Evolutionary conservation across 2,888 invertebrate genomes (phyloP).

Genomic region (Harpalus rubripes): DNA sequence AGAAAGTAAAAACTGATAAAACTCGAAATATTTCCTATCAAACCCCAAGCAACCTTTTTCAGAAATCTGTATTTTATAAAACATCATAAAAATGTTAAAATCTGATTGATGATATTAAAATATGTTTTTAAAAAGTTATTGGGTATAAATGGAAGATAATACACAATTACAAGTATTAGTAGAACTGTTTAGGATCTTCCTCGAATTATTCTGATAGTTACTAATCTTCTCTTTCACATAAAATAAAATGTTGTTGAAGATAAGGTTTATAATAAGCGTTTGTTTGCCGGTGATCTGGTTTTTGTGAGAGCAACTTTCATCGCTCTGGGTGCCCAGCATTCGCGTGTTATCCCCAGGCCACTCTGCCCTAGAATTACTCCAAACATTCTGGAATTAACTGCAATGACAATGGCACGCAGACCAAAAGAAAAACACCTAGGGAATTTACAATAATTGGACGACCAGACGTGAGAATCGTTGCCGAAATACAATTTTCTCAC

Average conservation of each 20-base stretch:
- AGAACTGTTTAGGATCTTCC: no score
- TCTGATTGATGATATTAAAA: no score
- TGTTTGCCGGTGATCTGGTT: constrained; percentile 23
- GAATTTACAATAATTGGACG: constrained; percentile 20
- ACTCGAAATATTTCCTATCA: no score
- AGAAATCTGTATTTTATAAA: no score
- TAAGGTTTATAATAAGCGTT: constrained; percentile 18
- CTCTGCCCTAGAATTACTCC: constrained; percentile 55
- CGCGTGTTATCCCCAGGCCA: constrained; percentile 57
- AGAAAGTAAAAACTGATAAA: no score
- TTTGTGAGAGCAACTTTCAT: constrained; percentile 53
- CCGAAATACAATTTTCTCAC: background rate
- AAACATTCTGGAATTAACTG: constrained; percentile 59
- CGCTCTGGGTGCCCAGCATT: constrained; percentile 36
- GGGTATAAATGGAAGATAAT: no score
- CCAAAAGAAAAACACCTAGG: constrained; percentile 13
- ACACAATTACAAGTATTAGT: no score
- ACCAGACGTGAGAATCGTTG: background rate
- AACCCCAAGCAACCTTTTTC: no score
- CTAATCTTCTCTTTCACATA: no score
- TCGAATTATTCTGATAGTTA: no score
- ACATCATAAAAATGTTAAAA: no score
- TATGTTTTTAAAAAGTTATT: no score
- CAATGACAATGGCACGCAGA: constrained; percentile 60
- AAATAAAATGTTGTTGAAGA: background rate